Conservation (phyloP, 1,140 invertebrate genomes). For the Scaptodrosophila lebanonensis region DNA sequence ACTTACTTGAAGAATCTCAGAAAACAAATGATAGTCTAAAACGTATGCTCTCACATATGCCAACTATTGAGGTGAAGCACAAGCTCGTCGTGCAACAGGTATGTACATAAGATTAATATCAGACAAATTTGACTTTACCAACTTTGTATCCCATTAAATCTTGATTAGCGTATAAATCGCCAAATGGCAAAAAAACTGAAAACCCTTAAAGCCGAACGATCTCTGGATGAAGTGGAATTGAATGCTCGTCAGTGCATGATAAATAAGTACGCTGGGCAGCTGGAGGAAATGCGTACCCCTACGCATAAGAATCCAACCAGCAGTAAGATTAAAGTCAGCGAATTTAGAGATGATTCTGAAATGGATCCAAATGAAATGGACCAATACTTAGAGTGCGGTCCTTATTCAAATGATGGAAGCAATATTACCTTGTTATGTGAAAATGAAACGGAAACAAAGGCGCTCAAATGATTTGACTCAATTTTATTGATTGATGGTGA, state of each 20-base stretch:
- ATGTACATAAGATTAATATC: neutral
- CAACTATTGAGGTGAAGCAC: constrained; percentile 56
- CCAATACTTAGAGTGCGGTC: constrained; percentile 27
- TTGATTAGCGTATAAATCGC: constrained; percentile 31
- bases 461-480: too few relatives aligned
- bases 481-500: too few relatives aligned
- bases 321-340: neutral
- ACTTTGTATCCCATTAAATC: neutral
- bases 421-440: constrained; percentile 31
- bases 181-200: constrained; percentile 44
- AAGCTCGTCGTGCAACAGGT: constrained; percentile 49
- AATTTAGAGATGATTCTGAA: neutral
- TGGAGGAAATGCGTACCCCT: constrained; percentile 9
- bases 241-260: constrained; percentile 34
- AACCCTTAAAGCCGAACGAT: constrained; percentile 34
- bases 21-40: constrained; percentile 48
- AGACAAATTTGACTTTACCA: neutral
- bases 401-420: constrained; percentile 25
- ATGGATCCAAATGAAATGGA: neutral
- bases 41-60: constrained; percentile 47
- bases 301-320: neutral
- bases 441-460: too few relatives aligned
- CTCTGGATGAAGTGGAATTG: constrained; percentile 41
- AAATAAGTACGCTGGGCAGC: constrained; percentile 27
- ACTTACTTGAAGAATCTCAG: constrained; percentile 37